These are phyloP conservation scores for Pseudeuparius sepicola DNA, from an alignment of 2,888 invertebrate genomes.

Conservation along the genomic window DNA sequence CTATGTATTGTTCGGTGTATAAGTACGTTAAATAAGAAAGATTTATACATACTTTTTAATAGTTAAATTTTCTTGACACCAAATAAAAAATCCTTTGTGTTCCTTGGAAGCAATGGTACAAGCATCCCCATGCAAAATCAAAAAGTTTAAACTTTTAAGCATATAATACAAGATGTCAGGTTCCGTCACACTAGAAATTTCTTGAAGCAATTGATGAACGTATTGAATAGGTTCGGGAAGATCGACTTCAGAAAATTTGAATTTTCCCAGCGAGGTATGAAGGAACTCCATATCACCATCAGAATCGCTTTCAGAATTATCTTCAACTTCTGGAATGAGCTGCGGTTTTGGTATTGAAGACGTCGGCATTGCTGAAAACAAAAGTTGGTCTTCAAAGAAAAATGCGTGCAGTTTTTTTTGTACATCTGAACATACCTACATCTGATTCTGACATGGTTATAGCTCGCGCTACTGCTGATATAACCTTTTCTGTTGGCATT, in stretches of 20 bases:
- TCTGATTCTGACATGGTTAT: constrained; percentile 84
- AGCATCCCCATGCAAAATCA: constrained; percentile 92
- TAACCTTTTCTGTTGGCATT: constrained; percentile 64
- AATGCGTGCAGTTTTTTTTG: too few species aligned
- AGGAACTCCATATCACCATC: constrained; percentile 79
- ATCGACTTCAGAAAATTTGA: constrained; percentile 81
- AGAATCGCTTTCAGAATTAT: constrained; percentile 56
- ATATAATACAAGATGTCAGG: constrained; percentile 91
- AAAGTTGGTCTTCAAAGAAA: too few species aligned
- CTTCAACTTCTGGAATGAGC: constrained; percentile 61
- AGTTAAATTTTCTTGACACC: constrained; percentile 91
- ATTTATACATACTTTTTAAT: constrained; percentile 70
- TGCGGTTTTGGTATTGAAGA: constrained; percentile 68
- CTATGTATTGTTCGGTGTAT: too few species aligned
- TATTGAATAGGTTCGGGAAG: constrained; percentile 88
- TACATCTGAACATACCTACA: constrained; percentile 50
- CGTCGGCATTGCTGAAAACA: constrained; percentile 42
- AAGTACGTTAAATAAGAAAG: too few species aligned
- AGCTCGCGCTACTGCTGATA: constrained; percentile 75
- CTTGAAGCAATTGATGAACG: constrained; percentile 81
- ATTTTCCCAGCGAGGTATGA: constrained; percentile 88
- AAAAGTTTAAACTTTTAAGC: constrained; percentile 80
- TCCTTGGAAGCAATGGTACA: constrained; percentile 76
- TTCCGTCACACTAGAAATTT: constrained; percentile 69
- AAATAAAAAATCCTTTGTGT: constrained; percentile 85